Evolutionary conservation across 2,113 vertebrate genomes (phyloP).

Genomic region (Oncorhynchus masou): DNA sequence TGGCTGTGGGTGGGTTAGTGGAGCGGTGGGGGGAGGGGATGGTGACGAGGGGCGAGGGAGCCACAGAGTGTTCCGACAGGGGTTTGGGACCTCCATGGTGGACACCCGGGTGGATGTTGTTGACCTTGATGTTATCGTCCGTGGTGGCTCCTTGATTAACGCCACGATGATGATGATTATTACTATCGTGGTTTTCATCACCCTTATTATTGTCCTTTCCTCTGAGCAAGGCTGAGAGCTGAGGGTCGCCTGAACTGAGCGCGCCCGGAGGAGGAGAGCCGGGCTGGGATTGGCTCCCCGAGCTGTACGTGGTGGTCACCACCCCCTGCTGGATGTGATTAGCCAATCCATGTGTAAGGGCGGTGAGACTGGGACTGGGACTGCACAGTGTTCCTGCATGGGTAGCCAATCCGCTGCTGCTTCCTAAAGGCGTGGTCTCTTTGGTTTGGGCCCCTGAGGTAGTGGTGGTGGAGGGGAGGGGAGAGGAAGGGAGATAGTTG

Average conservation of each 20-base stretch:
- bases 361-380: slow-evolving; percentile 69
- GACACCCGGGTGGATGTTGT: slow-evolving; percentile 74
- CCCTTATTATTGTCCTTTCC: slow-evolving; percentile 88
- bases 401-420: slow-evolving; percentile 46
- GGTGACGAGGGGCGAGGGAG: slow-evolving; percentile 86
- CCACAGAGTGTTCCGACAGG: slow-evolving; percentile 79
- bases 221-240: slow-evolving; percentile 98
- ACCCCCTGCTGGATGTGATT: slow-evolving; percentile 96
- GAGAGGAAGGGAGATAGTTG: slow-evolving; percentile 96
- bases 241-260: slow-evolving; percentile 99
- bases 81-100: slow-evolving; percentile 71
- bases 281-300: slow-evolving; percentile 75
- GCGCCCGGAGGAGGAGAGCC: slow-evolving; percentile 89
- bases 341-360: slow-evolving; percentile 90
- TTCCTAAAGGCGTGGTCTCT: slow-evolving; percentile 97
- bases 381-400: slow-evolving; percentile 83
- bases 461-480: slow-evolving; percentile 91
- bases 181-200: slow-evolving; percentile 50
- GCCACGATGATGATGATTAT: slow-evolving; percentile 67
- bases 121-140: slow-evolving; percentile 73
- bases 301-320: slow-evolving; percentile 69
- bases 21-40: slow-evolving; percentile 79
- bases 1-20: slow-evolving; percentile 82
- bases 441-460: slow-evolving; percentile 99
- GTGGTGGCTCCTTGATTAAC: slow-evolving; percentile 60